Base-by-base conservation (phyloP, 2,797 vertebrate genomes). In the Alauda arvensis region DNA sequence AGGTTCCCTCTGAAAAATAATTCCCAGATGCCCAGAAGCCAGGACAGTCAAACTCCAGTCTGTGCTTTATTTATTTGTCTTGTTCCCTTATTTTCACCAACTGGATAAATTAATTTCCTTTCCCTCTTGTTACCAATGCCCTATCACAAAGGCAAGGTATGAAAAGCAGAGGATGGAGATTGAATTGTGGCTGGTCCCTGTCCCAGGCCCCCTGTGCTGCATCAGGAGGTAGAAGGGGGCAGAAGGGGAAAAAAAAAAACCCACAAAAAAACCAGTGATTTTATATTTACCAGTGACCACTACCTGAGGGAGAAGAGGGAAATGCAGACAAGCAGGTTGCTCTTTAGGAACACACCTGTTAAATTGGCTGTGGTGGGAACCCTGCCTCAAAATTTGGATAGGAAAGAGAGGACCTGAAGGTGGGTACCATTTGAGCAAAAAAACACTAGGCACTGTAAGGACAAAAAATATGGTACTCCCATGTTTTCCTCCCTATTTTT, bases 341-440 rank as follows among this genome's bases (percentile, higher is more conserved):
- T 43, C 23, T 77, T 69, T 31, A 55, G 67, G 59, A 39, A 12
- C 2, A 29, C 2, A 1, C 13, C 7, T 45, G 3, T 12, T 40
- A 53, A 40, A 11, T 0, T 6, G 11, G 3, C 18, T 1, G 0
- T 34, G 17, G 34, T n/a, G 31, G 6, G 23, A 77, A 21, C 8
- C 13, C 28, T 40, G 34, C 37, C 45, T 28, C 33, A 48, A 6
- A 77, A 62, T 60, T 2, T 52, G 33, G 19, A 2, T 1, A 40
- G 23, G 60, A 77, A 45, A 53, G 29, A 66, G 17, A 45, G 6
- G 25, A 56, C 4, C 18, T 39, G 60, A 34, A 61, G 33, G 31
- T 67, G 19, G 31, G 33, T 42, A 39, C 8, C 33, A 24, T 8
- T 5, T 5, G 40, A n/a, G 16, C 8, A 71, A 75, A 62, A 14